phyloP scores from a whole-genome alignment of 2,888 invertebrate genomes.

The Parnassius smintheus region DNA sequence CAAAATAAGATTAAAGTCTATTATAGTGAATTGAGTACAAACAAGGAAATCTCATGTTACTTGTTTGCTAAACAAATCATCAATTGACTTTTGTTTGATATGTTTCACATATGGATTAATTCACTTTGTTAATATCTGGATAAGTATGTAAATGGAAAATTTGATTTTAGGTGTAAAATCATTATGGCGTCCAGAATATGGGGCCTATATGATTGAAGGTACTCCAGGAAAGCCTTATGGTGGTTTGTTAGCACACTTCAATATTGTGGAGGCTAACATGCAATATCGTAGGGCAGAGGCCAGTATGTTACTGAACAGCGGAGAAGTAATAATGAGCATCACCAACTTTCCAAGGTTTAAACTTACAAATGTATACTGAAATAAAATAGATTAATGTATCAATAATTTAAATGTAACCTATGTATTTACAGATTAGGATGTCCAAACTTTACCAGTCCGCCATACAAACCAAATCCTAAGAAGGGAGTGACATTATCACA shows the following conservation, averaged over 20 bases:
- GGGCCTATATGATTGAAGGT: slow-evolving; percentile 99
- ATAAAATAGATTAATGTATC: background rate
- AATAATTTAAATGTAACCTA: background rate
- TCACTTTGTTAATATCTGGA: background rate
- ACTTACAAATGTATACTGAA: background rate
- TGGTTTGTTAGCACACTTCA: slow-evolving; percentile 96
- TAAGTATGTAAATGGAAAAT: background rate
- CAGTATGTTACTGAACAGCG: slow-evolving; percentile 85
- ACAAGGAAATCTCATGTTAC: slow-evolving; percentile 48
- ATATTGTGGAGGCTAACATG: slow-evolving; percentile 99
- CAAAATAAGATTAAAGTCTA: too few species aligned
- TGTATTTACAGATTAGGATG: slow-evolving; percentile 87
- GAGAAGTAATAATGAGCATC: slow-evolving; percentile 93
- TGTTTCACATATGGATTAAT: slow-evolving; percentile 5
- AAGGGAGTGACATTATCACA: slow-evolving; percentile 88
- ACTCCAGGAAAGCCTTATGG: slow-evolving; percentile 98
- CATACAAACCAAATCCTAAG: slow-evolving; percentile 83
- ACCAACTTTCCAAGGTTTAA: slow-evolving; percentile 95
- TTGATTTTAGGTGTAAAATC: slow-evolving; percentile 85
- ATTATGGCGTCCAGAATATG: slow-evolving; percentile 98
- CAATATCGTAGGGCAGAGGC: slow-evolving; percentile 92
- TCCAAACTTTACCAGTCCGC: slow-evolving; percentile 92
- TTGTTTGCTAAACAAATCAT: slow-evolving; percentile 43
- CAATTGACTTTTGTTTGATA: slow-evolving; percentile 23
- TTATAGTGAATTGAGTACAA: background rate